A percentile compares a stretch with the other conserved stretches of the same genome.
phyloP scores from a whole-genome alignment of 64 coral and sea anemone genomes.

The Montipora capricornis region DNA sequence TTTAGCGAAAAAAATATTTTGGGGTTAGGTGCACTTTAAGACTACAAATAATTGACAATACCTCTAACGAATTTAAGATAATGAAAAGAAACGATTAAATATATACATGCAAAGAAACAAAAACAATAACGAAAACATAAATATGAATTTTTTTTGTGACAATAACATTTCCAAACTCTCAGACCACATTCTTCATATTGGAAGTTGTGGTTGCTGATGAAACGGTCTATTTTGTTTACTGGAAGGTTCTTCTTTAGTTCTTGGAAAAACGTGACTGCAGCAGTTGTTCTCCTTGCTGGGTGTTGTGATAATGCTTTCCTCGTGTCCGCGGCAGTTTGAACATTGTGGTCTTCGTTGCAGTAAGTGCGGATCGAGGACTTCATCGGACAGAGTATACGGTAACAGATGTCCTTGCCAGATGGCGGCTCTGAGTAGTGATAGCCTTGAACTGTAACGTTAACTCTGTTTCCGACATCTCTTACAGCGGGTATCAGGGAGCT shows the following conservation, averaged over 20 bases:
- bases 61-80: too few species aligned
- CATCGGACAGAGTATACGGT: conserved; percentile 23
- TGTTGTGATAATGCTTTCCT: conserved; percentile 44
- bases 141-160: too few species aligned
- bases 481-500: conserved; percentile 38
- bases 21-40: too few species aligned
- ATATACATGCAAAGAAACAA: too few species aligned
- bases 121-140: too few species aligned
- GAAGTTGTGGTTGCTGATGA: conserved; percentile 64
- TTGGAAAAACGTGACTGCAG: conserved; percentile 18
- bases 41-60: too few species aligned
- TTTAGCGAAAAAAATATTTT: too few species aligned
- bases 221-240: conserved; percentile 42
- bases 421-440: conserved; percentile 70
- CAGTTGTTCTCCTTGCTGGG: conserved; percentile 49
- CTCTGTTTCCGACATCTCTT: conserved; percentile 38
- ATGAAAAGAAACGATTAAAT: too few species aligned
- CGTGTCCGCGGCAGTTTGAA: conserved; percentile 40
- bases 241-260: conserved; percentile 43
- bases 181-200: conserved; percentile 61
- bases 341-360: conserved; percentile 52
- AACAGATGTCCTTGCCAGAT: conserved; percentile 67
- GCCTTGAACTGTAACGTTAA: conserved; percentile 41
- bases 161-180: conserved; percentile 75
- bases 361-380: background rate